Conservation (phyloP, 2,113 vertebrate genomes). For the Geococcyx californianus region DNA sequence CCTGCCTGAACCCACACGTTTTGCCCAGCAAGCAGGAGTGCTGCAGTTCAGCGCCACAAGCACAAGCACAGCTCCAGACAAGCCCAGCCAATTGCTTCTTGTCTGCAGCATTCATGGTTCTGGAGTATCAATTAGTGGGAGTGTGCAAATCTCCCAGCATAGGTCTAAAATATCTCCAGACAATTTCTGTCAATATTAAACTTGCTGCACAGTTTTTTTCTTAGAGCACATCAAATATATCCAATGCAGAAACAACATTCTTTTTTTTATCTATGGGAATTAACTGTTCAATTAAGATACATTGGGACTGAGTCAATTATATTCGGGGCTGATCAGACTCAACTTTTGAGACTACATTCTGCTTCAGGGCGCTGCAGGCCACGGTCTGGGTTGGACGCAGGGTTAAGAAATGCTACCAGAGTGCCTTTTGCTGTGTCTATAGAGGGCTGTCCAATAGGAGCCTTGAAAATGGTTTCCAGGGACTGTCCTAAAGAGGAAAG, state of each 20-base stretch:
- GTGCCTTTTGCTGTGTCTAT: background rate
- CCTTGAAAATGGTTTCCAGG: background rate
- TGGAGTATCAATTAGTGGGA: background rate
- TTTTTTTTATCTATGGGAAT: background rate
- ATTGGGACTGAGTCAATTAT: accelerated
- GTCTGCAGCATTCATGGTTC: background rate
- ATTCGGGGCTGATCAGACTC: background rate
- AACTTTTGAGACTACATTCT: background rate
- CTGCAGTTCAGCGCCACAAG: background rate
- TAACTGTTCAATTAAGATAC: background rate
- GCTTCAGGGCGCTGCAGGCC: background rate
- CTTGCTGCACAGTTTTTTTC: background rate
- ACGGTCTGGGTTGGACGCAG: background rate
- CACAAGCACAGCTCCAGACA: background rate
- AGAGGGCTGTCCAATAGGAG: background rate
- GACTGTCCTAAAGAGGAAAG: background rate
- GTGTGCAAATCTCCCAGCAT: background rate
- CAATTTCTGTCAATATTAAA: background rate
- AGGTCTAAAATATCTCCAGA: background rate
- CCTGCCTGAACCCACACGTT: background rate
- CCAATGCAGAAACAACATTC: background rate
- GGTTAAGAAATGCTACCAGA: background rate
- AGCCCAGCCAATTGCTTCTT: background rate
- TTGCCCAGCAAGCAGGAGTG: accelerated
- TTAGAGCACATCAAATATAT: background rate